These are phyloP conservation scores for Canis aureus DNA, from an alignment of 2,113 vertebrate species.

Conservation along the genomic window DNA sequence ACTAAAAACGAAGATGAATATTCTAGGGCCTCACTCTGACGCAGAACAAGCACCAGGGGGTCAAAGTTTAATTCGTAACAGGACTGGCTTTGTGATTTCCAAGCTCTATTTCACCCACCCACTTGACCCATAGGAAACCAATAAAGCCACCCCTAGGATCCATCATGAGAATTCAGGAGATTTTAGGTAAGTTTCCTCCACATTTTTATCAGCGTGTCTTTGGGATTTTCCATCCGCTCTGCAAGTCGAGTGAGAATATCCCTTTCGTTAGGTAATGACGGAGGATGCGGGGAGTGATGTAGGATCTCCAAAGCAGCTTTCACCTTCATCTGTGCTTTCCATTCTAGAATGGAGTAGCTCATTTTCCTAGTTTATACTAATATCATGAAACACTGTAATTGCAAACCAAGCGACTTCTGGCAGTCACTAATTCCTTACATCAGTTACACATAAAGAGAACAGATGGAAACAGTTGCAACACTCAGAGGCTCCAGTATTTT, in stretches of 20 bases:
- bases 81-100: background rate
- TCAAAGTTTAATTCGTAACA: conserved; percentile 15
- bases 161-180: background rate
- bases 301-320: conserved; percentile 64
- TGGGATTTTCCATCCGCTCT: conserved; percentile 43
- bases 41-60: background rate
- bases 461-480: conserved; percentile 79
- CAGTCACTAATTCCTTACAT: conserved; percentile 83
- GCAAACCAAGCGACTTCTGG: conserved; percentile 81
- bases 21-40: background rate
- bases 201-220: background rate
- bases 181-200: background rate
- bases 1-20: background rate
- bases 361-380: conserved; percentile 73
- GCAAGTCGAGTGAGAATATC: background rate
- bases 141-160: background rate
- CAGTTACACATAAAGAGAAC: conserved; percentile 82
- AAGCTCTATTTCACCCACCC: background rate
- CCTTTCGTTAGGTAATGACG: conserved; percentile 41
- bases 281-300: conserved; percentile 27
- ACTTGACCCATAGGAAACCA: conserved; percentile 14
- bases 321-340: conserved; percentile 76
- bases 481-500: conserved; percentile 71
- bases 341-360: conserved; percentile 56
- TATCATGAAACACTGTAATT: conserved; percentile 81